Base-by-base conservation (phyloP, 2,888 invertebrate genomes). In the Lymantria monacha region DNA sequence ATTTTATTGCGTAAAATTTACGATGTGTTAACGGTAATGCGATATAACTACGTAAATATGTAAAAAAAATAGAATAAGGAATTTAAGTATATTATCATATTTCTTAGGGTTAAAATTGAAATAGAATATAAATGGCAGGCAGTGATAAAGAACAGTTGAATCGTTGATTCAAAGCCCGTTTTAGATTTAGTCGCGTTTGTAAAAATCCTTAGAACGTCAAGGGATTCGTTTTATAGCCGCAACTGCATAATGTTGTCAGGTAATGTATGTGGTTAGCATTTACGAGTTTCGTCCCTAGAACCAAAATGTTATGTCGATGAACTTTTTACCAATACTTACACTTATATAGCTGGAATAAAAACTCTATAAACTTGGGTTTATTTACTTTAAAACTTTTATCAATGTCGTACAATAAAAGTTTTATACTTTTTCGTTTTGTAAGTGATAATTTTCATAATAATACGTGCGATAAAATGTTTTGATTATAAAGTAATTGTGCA, bases 201-300 rank as follows among this genome's bases (percentile, higher is more conserved):
- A 74, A 79, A 83, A 84, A 85, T 87, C 87, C 84, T 70, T 69
- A 55, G 76, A 75, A 81, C 79, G 81, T 75, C 73, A 77, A 72
- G 68, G 84, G 86, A 85, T 87, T 63, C 65, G 59, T 81, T 87
- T 89, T 86, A 89, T 87, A 72, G 81, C 81, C 63, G 66, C 55
- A 60, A 59, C 70, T 61, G 87, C 71, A 87, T 88, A 88, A 88
- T 87, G 79, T 76, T 57, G 53, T 52, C 53, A 50, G 57, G 61
- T 79, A 79, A 80, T 76, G 70, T 71, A 63, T 65, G 55, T 61
- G 54, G 53, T 54, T 62, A 53, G 42, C 51, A 59, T 22, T 22
- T 53, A 47, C 50, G 36, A 22, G 22, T 22, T 22, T 22, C 22
- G 52, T 55, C 51, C 54, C 53, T 60, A 61, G 53, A 47, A 48